Evolutionary conservation across 2,888 invertebrate genomes (phyloP), one percentile per base, ranked within the genome.

Genomic region (Clepsis dumicolana): DNA sequence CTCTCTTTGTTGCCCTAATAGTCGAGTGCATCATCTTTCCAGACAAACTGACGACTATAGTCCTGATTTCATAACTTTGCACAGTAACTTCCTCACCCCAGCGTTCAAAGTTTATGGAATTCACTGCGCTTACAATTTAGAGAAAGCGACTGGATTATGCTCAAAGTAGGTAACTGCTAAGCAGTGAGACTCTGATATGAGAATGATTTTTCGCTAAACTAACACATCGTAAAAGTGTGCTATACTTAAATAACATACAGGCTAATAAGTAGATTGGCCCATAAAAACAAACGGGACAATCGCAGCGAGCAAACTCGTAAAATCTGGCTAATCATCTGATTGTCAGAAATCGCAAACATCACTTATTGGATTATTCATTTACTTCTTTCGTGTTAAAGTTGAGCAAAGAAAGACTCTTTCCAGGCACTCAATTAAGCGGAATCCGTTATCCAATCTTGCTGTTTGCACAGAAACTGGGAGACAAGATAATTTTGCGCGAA

Each of bases 391-490:
- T 4, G 14, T 38, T 53, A 25, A 35, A 25, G 24, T 56, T 52
- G 18, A 29, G 57, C 21, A 32, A 24, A 32, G 29, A 24, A n/a
- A 61, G 16, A 8, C 7, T 4, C n/a, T 56, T 41, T 10, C 21
- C 53, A 25, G 50, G 32, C 24, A 21, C 29, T 41, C 57, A 68
- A 63, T 57, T 56, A 67, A 67, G 50, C 10, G 21, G 35, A 66
- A 62, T 44, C 56, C 38, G 62, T 56, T 56, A 63, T 57, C 29
- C 21, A 68, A 64, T 68, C 63, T 67, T 59, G 27, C 52, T 64
- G 68, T 68, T 68, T 63, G 57, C 41, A 12, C 63, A 64, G 57
- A 52, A 63, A 59, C 52, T 64, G 63, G 44, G 62, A 38, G 50
- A 41, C 16, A 18, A 60, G 25, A 52, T 67, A 63, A 57, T 63